These are phyloP conservation scores for Teinopalpus imperialis DNA, from an alignment of 2,888 invertebrate genomes.

Conservation along the genomic window DNA sequence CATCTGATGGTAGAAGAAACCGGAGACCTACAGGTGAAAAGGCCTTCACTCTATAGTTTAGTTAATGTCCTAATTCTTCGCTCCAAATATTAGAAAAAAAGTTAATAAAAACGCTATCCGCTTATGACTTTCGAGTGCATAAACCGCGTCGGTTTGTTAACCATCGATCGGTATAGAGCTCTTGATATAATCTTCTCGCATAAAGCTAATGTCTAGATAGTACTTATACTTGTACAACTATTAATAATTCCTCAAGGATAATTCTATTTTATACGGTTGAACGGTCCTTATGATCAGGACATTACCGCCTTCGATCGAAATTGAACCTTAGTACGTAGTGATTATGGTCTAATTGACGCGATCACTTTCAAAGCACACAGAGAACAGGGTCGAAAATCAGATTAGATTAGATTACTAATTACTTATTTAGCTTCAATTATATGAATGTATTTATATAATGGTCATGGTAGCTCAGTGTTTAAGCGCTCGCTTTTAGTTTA, in stretches of 20 bases:
- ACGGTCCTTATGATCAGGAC: slow-evolving; percentile 17
- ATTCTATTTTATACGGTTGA: slow-evolving; percentile 42
- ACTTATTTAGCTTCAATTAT: slow-evolving; percentile 16
- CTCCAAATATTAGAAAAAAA: too few species aligned
- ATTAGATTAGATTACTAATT: slow-evolving; percentile 14
- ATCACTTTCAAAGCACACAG: not conserved
- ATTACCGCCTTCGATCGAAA: not conserved
- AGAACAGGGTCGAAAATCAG: slow-evolving; percentile 8
- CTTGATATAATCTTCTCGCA: slow-evolving; percentile 61
- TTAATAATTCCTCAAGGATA: slow-evolving; percentile 61
- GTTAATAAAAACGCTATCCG: slow-evolving; percentile 28
- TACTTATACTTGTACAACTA: slow-evolving; percentile 32
- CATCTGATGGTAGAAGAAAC: too few species aligned
- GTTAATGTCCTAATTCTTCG: too few species aligned
- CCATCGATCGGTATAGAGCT: slow-evolving; percentile 56
- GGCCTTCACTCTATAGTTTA: too few species aligned
- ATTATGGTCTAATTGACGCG: not conserved
- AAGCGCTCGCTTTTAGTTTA: too few species aligned
- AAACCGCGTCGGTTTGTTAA: slow-evolving; percentile 43
- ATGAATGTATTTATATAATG: too few species aligned
- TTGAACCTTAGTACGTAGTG: not conserved
- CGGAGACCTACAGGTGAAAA: too few species aligned
- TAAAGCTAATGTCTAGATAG: slow-evolving; percentile 56
- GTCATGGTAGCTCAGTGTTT: too few species aligned
- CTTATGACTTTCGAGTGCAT: slow-evolving; percentile 29